Evolutionary conservation across 2,888 invertebrate genomes (phyloP).

Genomic region (Serripes groenlandicus): DNA sequence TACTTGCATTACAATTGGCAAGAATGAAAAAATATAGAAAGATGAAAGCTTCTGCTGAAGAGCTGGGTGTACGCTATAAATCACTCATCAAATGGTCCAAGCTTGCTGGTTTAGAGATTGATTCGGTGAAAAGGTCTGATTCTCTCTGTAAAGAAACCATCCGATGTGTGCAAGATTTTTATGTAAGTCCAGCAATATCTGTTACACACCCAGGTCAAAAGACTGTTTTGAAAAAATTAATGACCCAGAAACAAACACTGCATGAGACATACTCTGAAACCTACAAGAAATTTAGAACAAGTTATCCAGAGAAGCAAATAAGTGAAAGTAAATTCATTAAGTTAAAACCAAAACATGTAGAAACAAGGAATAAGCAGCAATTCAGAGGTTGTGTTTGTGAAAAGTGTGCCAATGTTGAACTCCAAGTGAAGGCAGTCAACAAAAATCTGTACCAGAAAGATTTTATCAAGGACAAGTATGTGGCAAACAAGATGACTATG

Average conservation of each 20-base stretch:
- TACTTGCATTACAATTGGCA: constrained; percentile 16
- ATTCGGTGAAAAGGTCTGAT: constrained; percentile 18
- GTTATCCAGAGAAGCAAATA: neutral
- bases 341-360: constrained; percentile 37
- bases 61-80: constrained; percentile 21
- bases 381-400: constrained; percentile 38
- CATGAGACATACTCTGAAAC: constrained; percentile 23
- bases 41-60: neutral
- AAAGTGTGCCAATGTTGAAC: constrained; percentile 32
- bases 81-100: constrained; percentile 15
- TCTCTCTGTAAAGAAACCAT: constrained; percentile 16
- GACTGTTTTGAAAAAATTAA: constrained; percentile 17
- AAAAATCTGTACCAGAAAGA: too few species aligned
- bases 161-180: constrained; percentile 14
- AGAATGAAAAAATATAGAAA: constrained; percentile 20
- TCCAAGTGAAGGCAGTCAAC: too few species aligned
- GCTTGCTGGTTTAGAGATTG: neutral
- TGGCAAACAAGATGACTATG: too few species aligned
- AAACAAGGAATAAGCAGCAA: constrained; percentile 25
- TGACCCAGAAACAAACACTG: constrained; percentile 26
- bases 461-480: too few species aligned
- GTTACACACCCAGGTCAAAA: constrained; percentile 17
- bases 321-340: constrained; percentile 30
- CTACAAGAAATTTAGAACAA: constrained; percentile 14
- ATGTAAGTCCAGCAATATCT: constrained; percentile 18